Percentiles rank a stretch among this genome's conserved stretches.
Conservation (phyloP, 2,113 vertebrate species). For the Anas platyrhynchos region DNA sequence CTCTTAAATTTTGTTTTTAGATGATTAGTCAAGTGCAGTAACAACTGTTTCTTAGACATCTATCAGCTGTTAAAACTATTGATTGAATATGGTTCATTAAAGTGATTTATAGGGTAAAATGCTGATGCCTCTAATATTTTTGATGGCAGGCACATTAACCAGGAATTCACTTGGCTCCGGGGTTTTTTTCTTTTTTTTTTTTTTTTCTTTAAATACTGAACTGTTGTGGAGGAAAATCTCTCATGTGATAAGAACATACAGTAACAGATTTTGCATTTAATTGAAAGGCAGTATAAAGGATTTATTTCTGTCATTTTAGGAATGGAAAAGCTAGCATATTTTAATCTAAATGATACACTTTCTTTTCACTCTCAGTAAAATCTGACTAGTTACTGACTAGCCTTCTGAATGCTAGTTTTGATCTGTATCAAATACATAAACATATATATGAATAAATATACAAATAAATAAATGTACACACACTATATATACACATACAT, state of each 20-base stretch:
- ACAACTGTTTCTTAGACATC: background rate
- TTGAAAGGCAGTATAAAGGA: background rate
- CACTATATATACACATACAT: background rate
- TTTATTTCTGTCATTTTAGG: slow-evolving; percentile 1
- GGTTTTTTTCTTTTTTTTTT: background rate
- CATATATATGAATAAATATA: background rate
- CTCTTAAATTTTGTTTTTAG: background rate
- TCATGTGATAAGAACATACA: background rate
- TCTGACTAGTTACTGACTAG: background rate
- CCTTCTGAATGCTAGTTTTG: background rate
- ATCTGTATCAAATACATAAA: background rate
- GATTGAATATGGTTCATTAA: background rate
- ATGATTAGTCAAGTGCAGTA: background rate
- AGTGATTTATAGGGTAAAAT: background rate
- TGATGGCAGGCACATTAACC: background rate
- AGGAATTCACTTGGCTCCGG: background rate
- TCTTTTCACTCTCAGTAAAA: background rate
- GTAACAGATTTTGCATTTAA: background rate
- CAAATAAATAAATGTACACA: background rate
- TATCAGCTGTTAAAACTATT: background rate
- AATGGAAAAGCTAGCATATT: background rate
- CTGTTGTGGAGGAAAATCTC: background rate
- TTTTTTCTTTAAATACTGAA: background rate
- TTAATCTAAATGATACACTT: background rate
- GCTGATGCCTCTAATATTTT: background rate